Base-by-base conservation (phyloP, 2,888 invertebrate species). In the Melanostoma scalare region DNA sequence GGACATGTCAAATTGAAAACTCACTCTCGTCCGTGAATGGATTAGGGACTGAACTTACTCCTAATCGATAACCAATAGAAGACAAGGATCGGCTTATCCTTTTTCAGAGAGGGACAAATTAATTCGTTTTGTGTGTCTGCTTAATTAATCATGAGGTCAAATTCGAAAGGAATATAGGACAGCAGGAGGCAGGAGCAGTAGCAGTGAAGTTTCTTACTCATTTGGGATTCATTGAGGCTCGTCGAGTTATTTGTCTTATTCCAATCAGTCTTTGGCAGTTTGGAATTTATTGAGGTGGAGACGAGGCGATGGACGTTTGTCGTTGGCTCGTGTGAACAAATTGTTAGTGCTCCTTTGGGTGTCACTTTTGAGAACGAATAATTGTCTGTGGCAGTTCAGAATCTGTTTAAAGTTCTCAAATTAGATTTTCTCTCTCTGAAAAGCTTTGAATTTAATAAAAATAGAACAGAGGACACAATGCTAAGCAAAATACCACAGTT, bases 91-190 rank as follows among this genome's bases (percentile, higher is more conserved):
- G 72, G 68, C 73, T 73, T 72, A 52, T 61, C 67, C 76, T 61
- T 48, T 68, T 81, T 44, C 55, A 9, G 44, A 6, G 30, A 9
- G 33, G 3, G 38, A 48, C 38, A 58, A 69, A 78, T 67, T 82
- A 82, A 78, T 78, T 82, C 78, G 69, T 69, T 78, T 69, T 78
- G 78, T 82, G 78, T 58, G 73, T 61, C 55, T 67, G 69, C 63
- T 82, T 73, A 82, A 82, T 78, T 78, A 77, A 78, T 82, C 82
- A 82, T 77, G 73, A 58, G 82, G 78, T 73, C 78, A 65, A 73
- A 69, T 78, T 78, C 67, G 36, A 65, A 40, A 46, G 31, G 30
- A 40, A 58, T 42, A 6, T 6, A 9, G 10, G 36, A 31, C 48
- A 5, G 46, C 53, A 61, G 55, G 53, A 10, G 46, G 63, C n/a